These are phyloP conservation scores for Laticauda colubrina DNA, from an alignment of 2,113 vertebrate genomes.

Conservation along the genomic window DNA sequence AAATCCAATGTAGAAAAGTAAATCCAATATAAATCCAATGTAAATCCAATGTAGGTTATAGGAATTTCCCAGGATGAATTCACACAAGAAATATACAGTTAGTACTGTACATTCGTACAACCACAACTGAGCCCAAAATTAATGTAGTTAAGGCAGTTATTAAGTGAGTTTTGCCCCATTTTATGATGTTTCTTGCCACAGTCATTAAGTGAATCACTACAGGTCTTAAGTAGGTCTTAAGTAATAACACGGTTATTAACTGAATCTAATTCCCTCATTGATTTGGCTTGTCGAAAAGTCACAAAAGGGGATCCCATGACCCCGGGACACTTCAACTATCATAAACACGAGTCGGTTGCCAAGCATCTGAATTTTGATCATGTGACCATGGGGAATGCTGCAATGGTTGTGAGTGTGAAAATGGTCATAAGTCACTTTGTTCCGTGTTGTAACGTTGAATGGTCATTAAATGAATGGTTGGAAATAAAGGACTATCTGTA, in stretches of 20 bases:
- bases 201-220: too few relatives aligned
- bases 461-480: neutral
- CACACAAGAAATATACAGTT: neutral
- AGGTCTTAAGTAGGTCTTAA: too few relatives aligned
- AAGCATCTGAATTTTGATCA: neutral
- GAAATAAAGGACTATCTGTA: neutral
- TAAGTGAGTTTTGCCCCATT: too few relatives aligned
- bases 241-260: too few relatives aligned
- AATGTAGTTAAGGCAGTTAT: too few relatives aligned
- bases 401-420: too few relatives aligned
- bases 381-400: too few relatives aligned
- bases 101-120: too few relatives aligned
- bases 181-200: too few relatives aligned
- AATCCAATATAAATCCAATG: neutral
- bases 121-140: too few relatives aligned
- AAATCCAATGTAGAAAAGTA: neutral
- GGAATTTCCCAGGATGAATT: neutral
- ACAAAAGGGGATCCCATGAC: neutral
- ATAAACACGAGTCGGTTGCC: neutral
- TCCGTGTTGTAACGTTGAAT: neutral
- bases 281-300: neutral
- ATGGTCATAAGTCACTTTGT: neutral
- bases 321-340: neutral
- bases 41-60: neutral
- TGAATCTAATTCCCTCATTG: too few relatives aligned